Evolutionary conservation across 2,113 vertebrate species (phyloP).

Genomic region (Gallinago undulata): DNA sequence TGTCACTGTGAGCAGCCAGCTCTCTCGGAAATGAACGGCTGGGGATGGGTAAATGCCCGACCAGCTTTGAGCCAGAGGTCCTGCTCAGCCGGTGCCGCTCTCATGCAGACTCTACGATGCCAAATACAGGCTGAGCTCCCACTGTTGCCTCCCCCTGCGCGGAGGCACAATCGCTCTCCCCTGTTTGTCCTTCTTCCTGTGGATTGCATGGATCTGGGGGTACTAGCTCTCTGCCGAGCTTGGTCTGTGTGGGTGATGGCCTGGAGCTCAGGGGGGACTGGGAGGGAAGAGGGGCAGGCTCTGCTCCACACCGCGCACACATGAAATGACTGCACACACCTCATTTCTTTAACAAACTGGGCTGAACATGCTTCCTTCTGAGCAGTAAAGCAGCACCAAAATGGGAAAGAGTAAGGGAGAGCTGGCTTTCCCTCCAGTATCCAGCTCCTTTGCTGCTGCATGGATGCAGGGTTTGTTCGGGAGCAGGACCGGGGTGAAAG

Average conservation of each 20-base stretch:
- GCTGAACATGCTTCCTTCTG: neutral
- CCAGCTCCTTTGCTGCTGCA: neutral
- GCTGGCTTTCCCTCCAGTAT: neutral
- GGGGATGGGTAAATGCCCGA: neutral
- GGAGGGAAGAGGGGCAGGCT: neutral
- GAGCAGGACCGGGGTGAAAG: neutral
- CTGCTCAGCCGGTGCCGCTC: fast-evolving
- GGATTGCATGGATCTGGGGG: neutral
- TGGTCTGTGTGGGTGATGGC: neutral
- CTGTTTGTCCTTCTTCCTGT: neutral
- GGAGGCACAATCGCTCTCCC: neutral
- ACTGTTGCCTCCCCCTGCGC: neutral
- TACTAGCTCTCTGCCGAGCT: neutral
- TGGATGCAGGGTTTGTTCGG: neutral
- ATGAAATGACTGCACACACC: neutral
- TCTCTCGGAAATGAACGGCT: neutral
- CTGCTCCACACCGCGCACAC: neutral
- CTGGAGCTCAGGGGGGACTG: neutral
- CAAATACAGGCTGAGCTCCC: neutral
- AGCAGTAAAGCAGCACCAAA: neutral
- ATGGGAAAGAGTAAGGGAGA: neutral
- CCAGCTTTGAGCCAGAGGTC: neutral
- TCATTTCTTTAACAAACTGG: neutral
- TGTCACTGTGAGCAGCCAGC: neutral
- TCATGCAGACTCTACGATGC: fast-evolving